Percentiles rank a stretch among this genome's conserved stretches.
Conservation (phyloP, 2,797 vertebrate species). For the Pempheris klunzingeri region DNA sequence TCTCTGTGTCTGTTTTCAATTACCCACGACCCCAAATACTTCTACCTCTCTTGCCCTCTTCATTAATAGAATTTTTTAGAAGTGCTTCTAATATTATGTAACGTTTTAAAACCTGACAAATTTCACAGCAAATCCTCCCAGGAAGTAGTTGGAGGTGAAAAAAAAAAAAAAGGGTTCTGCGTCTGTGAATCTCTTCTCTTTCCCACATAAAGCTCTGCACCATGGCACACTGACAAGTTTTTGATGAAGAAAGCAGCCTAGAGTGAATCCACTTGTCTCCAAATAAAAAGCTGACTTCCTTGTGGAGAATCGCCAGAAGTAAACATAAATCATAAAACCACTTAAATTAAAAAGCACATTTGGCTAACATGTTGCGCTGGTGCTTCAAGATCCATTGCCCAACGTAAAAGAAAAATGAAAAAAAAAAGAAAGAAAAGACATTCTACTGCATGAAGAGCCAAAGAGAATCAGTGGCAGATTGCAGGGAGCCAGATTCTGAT, state of each 20-base stretch:
- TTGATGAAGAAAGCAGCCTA: not conserved
- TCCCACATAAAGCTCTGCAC: not conserved
- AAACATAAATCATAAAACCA: not conserved
- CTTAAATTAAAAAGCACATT: conserved; percentile 7
- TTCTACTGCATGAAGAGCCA: conserved; percentile 4
- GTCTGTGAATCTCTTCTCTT: too few relatives aligned
- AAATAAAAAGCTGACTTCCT: conserved; percentile 1
- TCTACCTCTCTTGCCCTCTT: too few relatives aligned
- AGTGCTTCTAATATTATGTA: not conserved
- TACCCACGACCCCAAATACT: not conserved
- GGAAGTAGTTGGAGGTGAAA: too few relatives aligned
- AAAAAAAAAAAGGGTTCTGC: too few relatives aligned
- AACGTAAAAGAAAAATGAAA: not conserved
- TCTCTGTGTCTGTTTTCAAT: not conserved
- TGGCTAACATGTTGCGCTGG: not conserved
- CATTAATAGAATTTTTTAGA: not conserved
- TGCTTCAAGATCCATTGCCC: not conserved
- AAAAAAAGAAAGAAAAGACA: not conserved
- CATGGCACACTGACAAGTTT: not conserved
- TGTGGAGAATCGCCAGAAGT: not conserved
- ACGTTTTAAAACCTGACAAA: not conserved
- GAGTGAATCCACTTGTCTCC: not conserved
- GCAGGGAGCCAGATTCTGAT: conserved; percentile 35
- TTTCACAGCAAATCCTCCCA: too few relatives aligned
- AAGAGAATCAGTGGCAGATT: conserved; percentile 37